Evolutionary conservation across 2,888 invertebrate species (phyloP), one percentile per base, ranked within the genome.

Genomic region (Trissolcus brochymenae): DNA sequence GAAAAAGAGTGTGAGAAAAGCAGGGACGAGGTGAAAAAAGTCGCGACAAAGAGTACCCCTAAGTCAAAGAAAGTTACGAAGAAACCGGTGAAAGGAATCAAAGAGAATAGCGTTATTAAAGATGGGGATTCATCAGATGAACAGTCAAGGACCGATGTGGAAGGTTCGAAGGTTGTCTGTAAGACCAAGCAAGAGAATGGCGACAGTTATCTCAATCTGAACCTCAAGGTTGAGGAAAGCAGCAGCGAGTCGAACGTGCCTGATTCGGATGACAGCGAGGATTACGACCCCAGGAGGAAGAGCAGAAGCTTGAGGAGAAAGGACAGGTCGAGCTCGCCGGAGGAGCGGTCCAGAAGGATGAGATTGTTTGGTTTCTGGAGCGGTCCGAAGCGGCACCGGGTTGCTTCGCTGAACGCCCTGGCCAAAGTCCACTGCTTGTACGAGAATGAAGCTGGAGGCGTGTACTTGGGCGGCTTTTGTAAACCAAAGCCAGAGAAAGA

Each of bases 351-450:
- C 13, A 83, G 90, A 68, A 90, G 93, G 76, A 90, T 93, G 81
- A 92, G 93, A 84, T 89, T 94, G 43, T 91, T 93, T 74, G 92
- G 93, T 0, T 93, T 94, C 90, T 94, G 94, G 94, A 92, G 91
- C 79, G 95, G 94, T 0, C 95, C 95, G 21, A 96, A 95, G 88
- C 92, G 94, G 53, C 95, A 95, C 86, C 92, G 97, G 80, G 95
- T 96, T 89, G 97, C 97, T 43, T 96, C 96, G 1, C 89, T 97
- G 35, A 97, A 97, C 87, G 97, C 97, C 0, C 89, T 95, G 81
- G 96, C 96, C 25, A 96, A 96, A 90, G 96, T 97, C 1, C 96
- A 96, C 87, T 96, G 96, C 85, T 91, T 97, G 21, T 96, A 96
- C 85, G 96, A 96, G 89, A 96, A 96, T 86, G 96, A 96, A 90